Evolutionary conservation across 2,888 invertebrate species (phyloP).

Genomic region (Drosophila lutescens): DNA sequence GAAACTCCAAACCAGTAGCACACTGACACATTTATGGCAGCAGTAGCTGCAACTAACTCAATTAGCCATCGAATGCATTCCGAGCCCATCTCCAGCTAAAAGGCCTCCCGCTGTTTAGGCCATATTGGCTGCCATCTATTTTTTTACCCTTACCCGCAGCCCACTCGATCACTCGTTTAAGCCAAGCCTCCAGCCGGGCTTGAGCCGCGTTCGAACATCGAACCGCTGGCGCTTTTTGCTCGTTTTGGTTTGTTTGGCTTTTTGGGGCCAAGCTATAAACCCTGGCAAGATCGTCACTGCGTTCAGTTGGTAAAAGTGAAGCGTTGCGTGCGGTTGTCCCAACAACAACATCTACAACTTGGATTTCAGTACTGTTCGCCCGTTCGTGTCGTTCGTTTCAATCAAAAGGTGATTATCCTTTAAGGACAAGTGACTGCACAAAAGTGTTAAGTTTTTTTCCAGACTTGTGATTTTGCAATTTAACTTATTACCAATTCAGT

Average conservation of each 20-base stretch:
- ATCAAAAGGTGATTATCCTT: conserved; percentile 48
- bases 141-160: conserved; percentile 8
- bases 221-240: conserved; percentile 47
- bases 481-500: too few relatives aligned
- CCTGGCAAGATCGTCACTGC: conserved; percentile 82
- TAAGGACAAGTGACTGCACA: conserved; percentile 34
- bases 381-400: conserved; percentile 33
- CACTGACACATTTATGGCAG: conserved; percentile 61
- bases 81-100: conserved; percentile 22
- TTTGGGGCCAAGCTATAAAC: conserved; percentile 84
- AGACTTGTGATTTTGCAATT: background rate
- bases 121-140: conserved; percentile 6
- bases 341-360: conserved; percentile 21
- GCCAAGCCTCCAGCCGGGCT: conserved; percentile 48
- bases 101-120: conserved; percentile 5
- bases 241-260: conserved; percentile 50
- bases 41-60: conserved; percentile 56
- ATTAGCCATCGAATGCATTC: conserved; percentile 54
- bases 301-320: conserved; percentile 84
- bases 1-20: conserved; percentile 37
- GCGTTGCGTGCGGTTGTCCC: conserved; percentile 82
- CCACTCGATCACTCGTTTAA: conserved; percentile 9
- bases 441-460: conserved; percentile 1
- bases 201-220: conserved; percentile 60
- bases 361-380: conserved; percentile 23